phyloP scores from a whole-genome alignment of 2,888 invertebrate species.

The Eupsilia transversa region DNA sequence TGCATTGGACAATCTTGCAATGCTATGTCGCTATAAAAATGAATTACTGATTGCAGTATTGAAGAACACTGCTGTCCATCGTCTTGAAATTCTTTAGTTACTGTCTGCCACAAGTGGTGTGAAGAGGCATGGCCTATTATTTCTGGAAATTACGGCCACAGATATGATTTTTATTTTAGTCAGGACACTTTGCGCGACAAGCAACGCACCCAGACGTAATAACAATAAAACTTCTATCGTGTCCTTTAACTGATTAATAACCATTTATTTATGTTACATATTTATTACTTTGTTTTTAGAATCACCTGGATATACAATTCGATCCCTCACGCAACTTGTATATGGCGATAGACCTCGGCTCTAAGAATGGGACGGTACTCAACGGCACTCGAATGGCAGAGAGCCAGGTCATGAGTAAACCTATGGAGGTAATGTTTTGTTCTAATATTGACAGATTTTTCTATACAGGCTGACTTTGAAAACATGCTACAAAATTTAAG shows the following conservation, averaged over 20 bases:
- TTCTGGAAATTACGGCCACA: neutral
- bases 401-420: constrained; percentile 92
- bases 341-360: constrained; percentile 94
- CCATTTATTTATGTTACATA: neutral
- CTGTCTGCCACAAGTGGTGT: too few relatives aligned
- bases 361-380: constrained; percentile 96
- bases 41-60: neutral
- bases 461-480: too few relatives aligned
- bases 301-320: constrained; percentile 93
- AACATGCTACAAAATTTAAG: too few relatives aligned
- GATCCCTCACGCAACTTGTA: constrained; percentile 91
- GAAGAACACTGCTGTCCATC: neutral
- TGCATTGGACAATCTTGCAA: too few relatives aligned
- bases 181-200: too few relatives aligned
- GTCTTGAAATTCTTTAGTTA: neutral
- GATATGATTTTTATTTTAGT: neutral
- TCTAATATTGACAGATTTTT: too few relatives aligned
- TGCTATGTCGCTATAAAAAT: neutral
- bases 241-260: neutral
- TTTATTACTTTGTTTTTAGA: constrained; percentile 80
- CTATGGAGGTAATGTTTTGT: constrained; percentile 91
- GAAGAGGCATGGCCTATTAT: neutral
- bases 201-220: too few relatives aligned
- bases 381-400: constrained; percentile 94
- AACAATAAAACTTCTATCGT: too few relatives aligned